Evolutionary conservation across 1,140 invertebrate genomes (phyloP), one percentile per base, ranked within the genome.

Genomic region (Eumaeus atala): DNA sequence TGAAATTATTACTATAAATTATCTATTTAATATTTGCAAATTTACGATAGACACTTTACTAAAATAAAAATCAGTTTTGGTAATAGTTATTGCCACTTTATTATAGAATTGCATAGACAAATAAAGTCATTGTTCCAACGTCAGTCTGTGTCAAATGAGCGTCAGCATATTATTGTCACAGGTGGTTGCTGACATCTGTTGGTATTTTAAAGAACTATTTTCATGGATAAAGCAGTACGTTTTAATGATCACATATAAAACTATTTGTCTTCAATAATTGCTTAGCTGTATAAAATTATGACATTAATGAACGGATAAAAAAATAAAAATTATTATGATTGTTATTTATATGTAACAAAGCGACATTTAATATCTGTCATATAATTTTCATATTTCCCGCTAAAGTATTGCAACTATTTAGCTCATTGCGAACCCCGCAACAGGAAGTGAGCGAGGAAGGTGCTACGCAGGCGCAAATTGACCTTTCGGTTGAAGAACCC

Each of bases 401-500:
- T 70, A 70, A 59, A 49, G 49, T 37, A 49, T 48, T 48, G 70
- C 74, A 64, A 70, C 68, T 58, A 74, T 80, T 74, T 64, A 36
- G 54, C 64, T 69, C 70, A 72, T 77, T 87, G 86, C 72, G 82
- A 87, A 85, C 86, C 86, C 86, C 84, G 70, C 73, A 61, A 84
- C 83, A 80, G 86, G 86, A 88, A 88, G 77, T 84, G 84, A 87
- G 74, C 85, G 74, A 87, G 78, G 72, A 80, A 84, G 76, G 82
- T 86, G 83, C 86, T 88, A 87, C 86, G 86, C 86, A 87, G 84
- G 86, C 86, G 86, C 84, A 88, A 87, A 87, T 84, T 86, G 83
- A 84, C 85, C 82, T 87, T 87, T 88, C 83, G 86, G 83, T 88
- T 87, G 82, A 87, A 87, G 84, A 87, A 86, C 84, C 86, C 86